phyloP scores from a whole-genome alignment of 2,888 invertebrate species.

The Luperina nickerlii region DNA sequence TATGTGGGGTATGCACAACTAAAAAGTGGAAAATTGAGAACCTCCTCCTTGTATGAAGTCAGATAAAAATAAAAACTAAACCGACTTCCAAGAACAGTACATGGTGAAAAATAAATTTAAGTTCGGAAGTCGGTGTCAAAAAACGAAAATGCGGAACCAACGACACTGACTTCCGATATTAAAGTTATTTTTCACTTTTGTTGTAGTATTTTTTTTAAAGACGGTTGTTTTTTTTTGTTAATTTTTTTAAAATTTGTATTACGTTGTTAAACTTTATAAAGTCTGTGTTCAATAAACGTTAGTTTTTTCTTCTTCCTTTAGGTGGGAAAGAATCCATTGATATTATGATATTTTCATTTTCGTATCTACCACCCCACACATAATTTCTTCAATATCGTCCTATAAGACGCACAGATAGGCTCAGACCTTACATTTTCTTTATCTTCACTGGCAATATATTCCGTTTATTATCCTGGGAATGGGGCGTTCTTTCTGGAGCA shows the following conservation, averaged over 20 bases:
- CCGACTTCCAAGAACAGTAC: no score
- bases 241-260: neutral
- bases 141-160: no score
- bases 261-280: neutral
- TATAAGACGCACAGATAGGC: slow-evolving; percentile 29
- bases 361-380: neutral
- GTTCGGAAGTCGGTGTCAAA: no score
- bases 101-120: no score
- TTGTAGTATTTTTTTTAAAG: no score
- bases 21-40: no score
- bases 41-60: no score
- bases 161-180: no score
- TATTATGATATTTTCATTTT: neutral
- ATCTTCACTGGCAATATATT: slow-evolving; percentile 53
- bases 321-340: neutral
- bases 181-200: no score
- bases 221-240: no score
- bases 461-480: slow-evolving; percentile 58
- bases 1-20: no score
- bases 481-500: slow-evolving; percentile 55
- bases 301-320: neutral
- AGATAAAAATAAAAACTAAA: no score
- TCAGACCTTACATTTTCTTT: slow-evolving; percentile 44
- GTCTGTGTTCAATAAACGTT: neutral
- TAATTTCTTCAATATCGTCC: slow-evolving; percentile 20